phyloP scores from a whole-genome alignment of 2,888 invertebrate species.

The Pammene fasciana region DNA sequence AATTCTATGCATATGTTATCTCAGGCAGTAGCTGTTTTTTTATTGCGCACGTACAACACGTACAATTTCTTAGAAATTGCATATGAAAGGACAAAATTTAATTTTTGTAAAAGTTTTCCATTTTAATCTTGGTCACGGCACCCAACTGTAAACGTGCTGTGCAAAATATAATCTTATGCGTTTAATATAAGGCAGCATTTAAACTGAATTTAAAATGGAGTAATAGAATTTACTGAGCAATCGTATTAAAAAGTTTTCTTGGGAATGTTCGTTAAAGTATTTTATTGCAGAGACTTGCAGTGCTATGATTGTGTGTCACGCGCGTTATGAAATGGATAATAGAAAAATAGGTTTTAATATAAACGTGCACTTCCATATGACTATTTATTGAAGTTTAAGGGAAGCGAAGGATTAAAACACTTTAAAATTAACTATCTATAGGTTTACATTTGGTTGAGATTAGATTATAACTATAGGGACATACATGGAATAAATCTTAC shows the following conservation, averaged over 20 bases:
- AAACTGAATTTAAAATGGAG: not conserved
- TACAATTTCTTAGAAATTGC: not conserved
- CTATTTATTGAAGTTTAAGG: not conserved
- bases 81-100: not conserved
- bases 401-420: too few relatives aligned
- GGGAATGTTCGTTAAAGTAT: slow-evolving; percentile 24
- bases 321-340: not conserved
- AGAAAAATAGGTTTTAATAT: not conserved
- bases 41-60: not conserved
- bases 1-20: too few relatives aligned
- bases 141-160: slow-evolving; percentile 2
- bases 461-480: too few relatives aligned
- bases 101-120: slow-evolving; percentile 18
- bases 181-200: not conserved
- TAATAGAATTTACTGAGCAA: slow-evolving; percentile 10
- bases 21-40: too few relatives aligned
- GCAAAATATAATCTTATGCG: not conserved
- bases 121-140: slow-evolving; percentile 29
- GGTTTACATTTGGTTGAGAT: too few relatives aligned
- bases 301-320: slow-evolving; percentile 20
- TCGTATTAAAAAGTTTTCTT: slow-evolving; percentile 29
- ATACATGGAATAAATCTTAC: too few relatives aligned
- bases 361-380: too few relatives aligned
- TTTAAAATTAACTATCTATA: too few relatives aligned
- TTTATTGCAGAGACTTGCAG: slow-evolving; percentile 14